phyloP scores from a whole-genome alignment of 2,113 vertebrate species.

The Xiphophorus maculatus region DNA sequence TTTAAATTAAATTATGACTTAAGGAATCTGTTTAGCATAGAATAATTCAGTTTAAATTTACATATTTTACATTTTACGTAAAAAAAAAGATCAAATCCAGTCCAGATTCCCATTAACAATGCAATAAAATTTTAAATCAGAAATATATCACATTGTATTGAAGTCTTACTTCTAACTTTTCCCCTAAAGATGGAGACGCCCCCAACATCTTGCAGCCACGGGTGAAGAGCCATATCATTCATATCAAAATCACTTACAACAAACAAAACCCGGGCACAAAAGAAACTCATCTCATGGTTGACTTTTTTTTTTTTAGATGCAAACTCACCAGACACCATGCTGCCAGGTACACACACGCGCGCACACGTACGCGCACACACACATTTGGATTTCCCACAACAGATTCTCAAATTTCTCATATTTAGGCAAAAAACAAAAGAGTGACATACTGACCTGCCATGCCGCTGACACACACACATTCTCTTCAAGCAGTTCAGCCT shows the following conservation, averaged over 20 bases:
- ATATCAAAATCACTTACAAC: too few species aligned
- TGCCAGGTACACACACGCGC: slow-evolving; percentile 2
- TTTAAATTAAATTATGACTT: too few species aligned
- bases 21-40: not conserved
- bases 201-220: too few species aligned
- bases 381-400: slow-evolving; percentile 49
- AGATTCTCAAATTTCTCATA: slow-evolving; percentile 62
- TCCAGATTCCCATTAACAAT: not conserved
- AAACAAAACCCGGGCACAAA: slow-evolving; percentile 2
- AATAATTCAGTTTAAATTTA: not conserved
- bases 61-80: not conserved
- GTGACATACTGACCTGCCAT: slow-evolving; percentile 80
- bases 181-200: too few species aligned
- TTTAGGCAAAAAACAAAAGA: slow-evolving; percentile 42
- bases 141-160: too few species aligned
- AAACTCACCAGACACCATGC: slow-evolving; percentile 20
- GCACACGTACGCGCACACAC: slow-evolving; percentile 36
- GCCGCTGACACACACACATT: slow-evolving; percentile 84
- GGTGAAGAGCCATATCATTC: too few species aligned
- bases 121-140: too few species aligned
- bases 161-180: not conserved
- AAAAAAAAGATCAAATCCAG: not conserved
- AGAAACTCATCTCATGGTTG: slow-evolving; percentile 27
- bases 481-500: slow-evolving; percentile 84
- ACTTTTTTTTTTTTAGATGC: slow-evolving; percentile 26